phyloP scores from a whole-genome alignment of 2,888 invertebrate species.

The Lasiommata megera region DNA sequence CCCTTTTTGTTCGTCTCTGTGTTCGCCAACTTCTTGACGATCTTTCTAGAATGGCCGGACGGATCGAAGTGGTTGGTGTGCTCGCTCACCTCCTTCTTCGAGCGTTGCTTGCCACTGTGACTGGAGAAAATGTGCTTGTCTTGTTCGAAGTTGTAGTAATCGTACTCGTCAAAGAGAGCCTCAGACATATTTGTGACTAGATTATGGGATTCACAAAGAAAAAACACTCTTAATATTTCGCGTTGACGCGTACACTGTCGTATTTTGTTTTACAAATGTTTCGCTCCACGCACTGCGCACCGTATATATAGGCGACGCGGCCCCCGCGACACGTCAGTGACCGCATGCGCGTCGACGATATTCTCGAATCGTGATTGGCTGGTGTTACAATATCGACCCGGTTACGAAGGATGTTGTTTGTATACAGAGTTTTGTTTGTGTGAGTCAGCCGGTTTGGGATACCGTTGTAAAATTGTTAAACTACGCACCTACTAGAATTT shows the following conservation, averaged over 20 bases:
- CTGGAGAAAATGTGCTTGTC: constrained; percentile 93
- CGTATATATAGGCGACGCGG: constrained; percentile 55
- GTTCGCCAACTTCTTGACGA: constrained; percentile 91
- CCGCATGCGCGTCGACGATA: constrained; percentile 77
- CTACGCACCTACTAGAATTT: constrained; percentile 1
- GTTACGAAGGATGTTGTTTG: constrained; percentile 63
- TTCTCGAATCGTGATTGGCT: constrained; percentile 68
- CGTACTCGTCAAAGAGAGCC: constrained; percentile 93
- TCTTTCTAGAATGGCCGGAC: constrained; percentile 95
- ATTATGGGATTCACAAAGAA: constrained; percentile 41
- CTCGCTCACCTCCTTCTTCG: constrained; percentile 92
- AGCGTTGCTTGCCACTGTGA: constrained; percentile 94
- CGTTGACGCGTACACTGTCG: constrained; percentile 48
- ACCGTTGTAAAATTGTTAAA: constrained; percentile 36
- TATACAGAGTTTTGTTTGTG: constrained; percentile 53
- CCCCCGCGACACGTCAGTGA: constrained; percentile 65
- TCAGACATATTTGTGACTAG: constrained; percentile 87
- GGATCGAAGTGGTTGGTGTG: constrained; percentile 97
- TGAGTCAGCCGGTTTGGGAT: constrained; percentile 55
- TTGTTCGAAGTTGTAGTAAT: constrained; percentile 96
- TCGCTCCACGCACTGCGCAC: constrained; percentile 38
- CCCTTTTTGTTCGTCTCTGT: constrained; percentile 90
- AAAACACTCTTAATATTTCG: constrained; percentile 48
- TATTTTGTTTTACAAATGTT: constrained; percentile 57
- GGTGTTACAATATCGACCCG: constrained; percentile 54